These are phyloP conservation scores for Subacronicta megacephala DNA, from an alignment of 2,888 invertebrate genomes.

Conservation along the genomic window DNA sequence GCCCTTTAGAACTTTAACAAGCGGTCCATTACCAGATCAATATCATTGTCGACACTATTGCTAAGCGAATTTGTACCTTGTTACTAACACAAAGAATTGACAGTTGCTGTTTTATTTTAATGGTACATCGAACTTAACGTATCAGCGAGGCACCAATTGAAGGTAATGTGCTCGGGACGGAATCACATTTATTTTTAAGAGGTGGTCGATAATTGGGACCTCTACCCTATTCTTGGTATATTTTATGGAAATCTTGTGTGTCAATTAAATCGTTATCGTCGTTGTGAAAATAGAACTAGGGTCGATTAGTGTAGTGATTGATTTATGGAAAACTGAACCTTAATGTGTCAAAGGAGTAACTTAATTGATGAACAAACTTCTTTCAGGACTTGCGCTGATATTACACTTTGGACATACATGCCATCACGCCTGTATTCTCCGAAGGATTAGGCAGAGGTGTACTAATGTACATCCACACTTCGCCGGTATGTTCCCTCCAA, in stretches of 20 bases:
- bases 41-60: constrained; percentile 17
- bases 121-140: constrained; percentile 19
- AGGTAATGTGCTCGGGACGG: constrained; percentile 23
- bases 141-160: constrained; percentile 31
- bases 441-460: no score
- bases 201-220: constrained; percentile 4
- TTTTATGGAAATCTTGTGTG: not conserved
- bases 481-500: no score
- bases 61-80: constrained; percentile 12
- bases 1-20: constrained; percentile 32
- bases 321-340: no score
- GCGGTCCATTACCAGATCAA: constrained; percentile 46
- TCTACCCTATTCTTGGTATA: not conserved
- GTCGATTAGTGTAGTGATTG: no score
- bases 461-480: no score
- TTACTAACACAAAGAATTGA: constrained; percentile 1
- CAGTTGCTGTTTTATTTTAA: not conserved
- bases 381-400: no score
- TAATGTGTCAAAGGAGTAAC: no score
- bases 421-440: no score
- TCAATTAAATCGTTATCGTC: not conserved
- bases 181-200: constrained; percentile 29
- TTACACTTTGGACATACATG: no score
- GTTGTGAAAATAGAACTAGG: no score
- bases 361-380: no score